Conservation (phyloP, 2,797 vertebrate genomes). For the Sebastes glaucus region DNA sequence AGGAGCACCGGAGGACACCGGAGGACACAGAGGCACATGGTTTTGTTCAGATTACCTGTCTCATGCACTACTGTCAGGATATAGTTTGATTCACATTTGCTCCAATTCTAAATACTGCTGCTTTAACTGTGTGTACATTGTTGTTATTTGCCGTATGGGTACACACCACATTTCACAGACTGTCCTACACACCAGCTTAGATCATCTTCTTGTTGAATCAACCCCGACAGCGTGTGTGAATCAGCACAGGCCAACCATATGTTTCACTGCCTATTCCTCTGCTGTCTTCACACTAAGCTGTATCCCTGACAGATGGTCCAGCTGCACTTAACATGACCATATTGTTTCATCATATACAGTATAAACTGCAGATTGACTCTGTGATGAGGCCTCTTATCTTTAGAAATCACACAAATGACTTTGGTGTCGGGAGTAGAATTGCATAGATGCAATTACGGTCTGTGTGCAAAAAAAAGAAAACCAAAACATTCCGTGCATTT, state of each 20-base stretch:
- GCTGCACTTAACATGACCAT: slow-evolving; percentile 38
- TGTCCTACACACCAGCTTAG: slow-evolving; percentile 21
- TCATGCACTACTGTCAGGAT: no score
- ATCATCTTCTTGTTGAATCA: slow-evolving; percentile 26
- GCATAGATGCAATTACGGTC: not conserved
- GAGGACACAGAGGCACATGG: no score
- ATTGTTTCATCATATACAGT: slow-evolving; percentile 27
- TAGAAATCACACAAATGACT: not conserved
- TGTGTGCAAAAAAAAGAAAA: not conserved
- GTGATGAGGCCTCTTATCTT: slow-evolving; percentile 6
- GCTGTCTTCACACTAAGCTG: slow-evolving; percentile 40
- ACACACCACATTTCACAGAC: slow-evolving; percentile 1
- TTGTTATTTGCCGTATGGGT: not conserved
- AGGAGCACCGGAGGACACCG: no score
- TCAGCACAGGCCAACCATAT: slow-evolving; percentile 37
- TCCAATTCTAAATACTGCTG: not conserved
- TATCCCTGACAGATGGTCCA: slow-evolving; percentile 45
- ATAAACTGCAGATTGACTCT: slow-evolving; percentile 2
- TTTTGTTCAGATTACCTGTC: no score
- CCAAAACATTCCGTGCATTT: not conserved
- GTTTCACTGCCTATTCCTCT: slow-evolving; percentile 23
- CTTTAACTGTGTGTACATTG: not conserved
- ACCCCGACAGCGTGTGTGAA: slow-evolving; percentile 22
- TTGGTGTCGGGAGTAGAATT: not conserved
- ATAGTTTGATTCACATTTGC: no score